Percentiles rank a stretch among this genome's conserved stretches.
Conservation (phyloP, 1,140 invertebrate species). For the Eumaeus atala region DNA sequence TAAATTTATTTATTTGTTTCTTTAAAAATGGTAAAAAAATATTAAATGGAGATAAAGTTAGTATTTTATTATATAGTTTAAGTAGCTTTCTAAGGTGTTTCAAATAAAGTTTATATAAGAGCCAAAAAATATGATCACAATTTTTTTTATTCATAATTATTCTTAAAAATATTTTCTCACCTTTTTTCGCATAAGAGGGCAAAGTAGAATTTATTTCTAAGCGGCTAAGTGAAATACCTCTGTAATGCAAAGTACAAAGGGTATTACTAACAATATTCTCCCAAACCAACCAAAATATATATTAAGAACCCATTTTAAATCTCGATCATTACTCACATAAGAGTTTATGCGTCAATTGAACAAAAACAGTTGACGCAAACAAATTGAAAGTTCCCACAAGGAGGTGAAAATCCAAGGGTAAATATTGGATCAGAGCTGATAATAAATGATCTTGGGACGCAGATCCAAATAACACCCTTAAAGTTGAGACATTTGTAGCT, state of each 20-base stretch:
- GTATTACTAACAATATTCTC: constrained; percentile 21
- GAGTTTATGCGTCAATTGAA: constrained; percentile 65
- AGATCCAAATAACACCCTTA: constrained; percentile 27
- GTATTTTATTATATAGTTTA: too few species aligned
- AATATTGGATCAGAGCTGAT: constrained; percentile 55
- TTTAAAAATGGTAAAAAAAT: too few species aligned
- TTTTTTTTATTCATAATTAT: too few species aligned
- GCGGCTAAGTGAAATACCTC: too few species aligned
- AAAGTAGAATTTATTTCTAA: too few species aligned
- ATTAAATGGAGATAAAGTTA: too few species aligned
- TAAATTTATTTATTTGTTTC: too few species aligned
- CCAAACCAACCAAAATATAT: constrained; percentile 26
- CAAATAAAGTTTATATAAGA: too few species aligned
- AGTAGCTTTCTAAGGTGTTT: too few species aligned
- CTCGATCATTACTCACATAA: constrained; percentile 58
- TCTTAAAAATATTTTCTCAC: too few species aligned
- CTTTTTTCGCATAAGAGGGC: too few species aligned
- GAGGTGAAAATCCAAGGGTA: constrained; percentile 69
- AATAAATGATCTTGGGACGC: constrained; percentile 47
- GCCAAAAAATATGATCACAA: too few species aligned
- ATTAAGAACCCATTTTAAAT: constrained; percentile 40
- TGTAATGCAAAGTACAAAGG: constrained; percentile 9
- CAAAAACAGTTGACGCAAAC: constrained; percentile 68
- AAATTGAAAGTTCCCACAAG: constrained; percentile 69
- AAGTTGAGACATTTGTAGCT: constrained; percentile 16